Evolutionary conservation across 2,888 invertebrate species (phyloP), one percentile per base, ranked within the genome.

Genomic region (Drosophila kanekoi): DNA sequence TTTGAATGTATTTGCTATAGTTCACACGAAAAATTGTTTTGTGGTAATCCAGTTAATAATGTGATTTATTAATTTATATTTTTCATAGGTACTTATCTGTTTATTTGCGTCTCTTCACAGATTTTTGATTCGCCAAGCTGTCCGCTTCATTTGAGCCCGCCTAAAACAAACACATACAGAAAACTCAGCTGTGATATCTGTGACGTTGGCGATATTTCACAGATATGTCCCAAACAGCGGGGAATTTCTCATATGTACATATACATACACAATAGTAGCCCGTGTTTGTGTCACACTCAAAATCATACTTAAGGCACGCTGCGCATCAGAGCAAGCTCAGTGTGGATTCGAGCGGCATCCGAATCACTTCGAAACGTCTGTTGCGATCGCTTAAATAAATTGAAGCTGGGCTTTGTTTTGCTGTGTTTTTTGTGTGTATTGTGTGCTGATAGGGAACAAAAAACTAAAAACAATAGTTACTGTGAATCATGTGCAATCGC

Each of bases 301-400:
- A 60, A 60, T 13, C 16, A 38, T 68, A 79, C 40, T 66, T 84
- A 87, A 82, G 54, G 52, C 49, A 37, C 41, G 52, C 56, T 61
- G 37, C 45, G 16, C 44, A 38, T 41, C 20, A 49, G 18, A 37
- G 41, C 52, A n/a, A 60, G 63, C 61, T 64, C 67, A 77, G 48
- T 77, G 60, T 59, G 60, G 48, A 59, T 51, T 54, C 47, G 66
- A 64, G 41, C 45, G 40, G n/a, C 71, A 37, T 16, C 45, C 48
- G 56, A 47, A 67, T 35, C 51, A 23, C 48, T 6, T 58, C 48
- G 28, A 10, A 32, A n/a, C 40, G 10, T 65, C 5, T 23, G 11
- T 40, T 4, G 44, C 9, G n/a, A 6, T 28, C 16, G 33, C 9
- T 9, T 0, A 9, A 14, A 2, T 3, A 33, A 45, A 16, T 16